phyloP scores from a whole-genome alignment of 1,140 invertebrate genomes.

The Galleria mellonella region DNA sequence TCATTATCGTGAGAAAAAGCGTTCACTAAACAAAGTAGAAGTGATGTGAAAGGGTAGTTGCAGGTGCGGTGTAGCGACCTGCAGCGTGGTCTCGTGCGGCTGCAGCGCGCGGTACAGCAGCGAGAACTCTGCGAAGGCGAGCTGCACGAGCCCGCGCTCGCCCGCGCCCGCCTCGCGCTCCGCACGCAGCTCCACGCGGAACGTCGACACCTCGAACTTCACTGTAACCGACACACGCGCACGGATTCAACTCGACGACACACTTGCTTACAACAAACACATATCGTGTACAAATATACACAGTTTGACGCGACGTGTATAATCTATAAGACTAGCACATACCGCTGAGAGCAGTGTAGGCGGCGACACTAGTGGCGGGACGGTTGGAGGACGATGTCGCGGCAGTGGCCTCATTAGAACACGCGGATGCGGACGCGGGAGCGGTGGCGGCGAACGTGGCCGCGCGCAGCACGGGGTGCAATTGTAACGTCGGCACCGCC shows the following conservation, averaged over 20 bases:
- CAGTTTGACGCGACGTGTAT: too few relatives aligned
- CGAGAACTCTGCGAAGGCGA: slow-evolving; percentile 88
- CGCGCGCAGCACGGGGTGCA: slow-evolving; percentile 77
- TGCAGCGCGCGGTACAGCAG: slow-evolving; percentile 83
- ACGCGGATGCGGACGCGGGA: slow-evolving; percentile 12
- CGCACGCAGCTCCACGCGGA: slow-evolving; percentile 83
- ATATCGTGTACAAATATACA: too few relatives aligned
- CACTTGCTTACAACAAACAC: too few relatives aligned
- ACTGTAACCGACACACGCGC: slow-evolving; percentile 61
- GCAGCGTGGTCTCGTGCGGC: slow-evolving; percentile 79
- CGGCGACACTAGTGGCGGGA: too few relatives aligned
- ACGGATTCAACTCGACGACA: too few relatives aligned
- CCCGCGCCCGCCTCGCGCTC: slow-evolving; percentile 76
- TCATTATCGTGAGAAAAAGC: slow-evolving; percentile 1
- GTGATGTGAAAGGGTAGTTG: too few relatives aligned
- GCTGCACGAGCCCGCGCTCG: slow-evolving; percentile 84
- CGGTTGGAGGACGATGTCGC: too few relatives aligned
- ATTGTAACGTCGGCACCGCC: slow-evolving; percentile 71
- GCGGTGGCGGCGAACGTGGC: slow-evolving; percentile 37
- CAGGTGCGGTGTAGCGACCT: too few relatives aligned
- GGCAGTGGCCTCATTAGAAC: slow-evolving; percentile 7
- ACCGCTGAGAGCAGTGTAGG: too few relatives aligned
- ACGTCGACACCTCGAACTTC: slow-evolving; percentile 81
- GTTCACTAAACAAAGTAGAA: slow-evolving; percentile 1
- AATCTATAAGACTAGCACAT: slow-evolving; percentile 10